Base-by-base conservation (phyloP, 2,113 vertebrate genomes). In the Donacobius atricapilla region DNA sequence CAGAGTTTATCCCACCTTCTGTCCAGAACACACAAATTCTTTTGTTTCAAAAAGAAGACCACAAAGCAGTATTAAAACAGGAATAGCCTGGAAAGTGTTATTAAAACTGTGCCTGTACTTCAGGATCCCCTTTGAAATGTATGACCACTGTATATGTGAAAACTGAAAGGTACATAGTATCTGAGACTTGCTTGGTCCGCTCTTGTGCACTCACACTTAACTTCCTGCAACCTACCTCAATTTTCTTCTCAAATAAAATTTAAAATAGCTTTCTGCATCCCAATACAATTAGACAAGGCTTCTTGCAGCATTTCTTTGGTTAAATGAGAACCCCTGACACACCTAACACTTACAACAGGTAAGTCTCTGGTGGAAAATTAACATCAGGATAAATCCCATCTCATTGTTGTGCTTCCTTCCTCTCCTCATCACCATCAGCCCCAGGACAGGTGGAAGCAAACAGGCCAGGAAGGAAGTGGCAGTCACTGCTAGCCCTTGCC, bases 241-340 rank as follows among this genome's bases (percentile, higher is more conserved):
- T 75, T 78, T 73, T 69, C 50, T 56, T 48, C 73, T 86, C 51
- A 86, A 70, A 72, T 35, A 70, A 83, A 50, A 90, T 20, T 77
- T 65, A 35, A 63, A 90, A 61, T 58, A 78, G 54, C 39, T 39
- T 91, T 64, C 93, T 72, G 44, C 28, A 48, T 87, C 47, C 75
- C 15, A 28, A 10, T 37, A 65, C 0, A 2, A 3, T 37, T 76
- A 83, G 48, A 77, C 79, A 89, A 94, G 80, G 37, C 57, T 92
- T 77, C 87, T 57, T 78, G 71, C 71, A 91, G 69, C 77, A 73
- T 84, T 94, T 95, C 94, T 96, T 96, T 95, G 88, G 95, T 94
- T 93, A 83, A 60, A 56, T 27, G 44, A 95, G 76, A 96, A 94
- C 28, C 15, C 45, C 39, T 63, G 25, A 54, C 30, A 64, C 0